Evolutionary conservation across 2,888 invertebrate species (phyloP).

Genomic region (Zhuqinia jingwanae): DNA sequence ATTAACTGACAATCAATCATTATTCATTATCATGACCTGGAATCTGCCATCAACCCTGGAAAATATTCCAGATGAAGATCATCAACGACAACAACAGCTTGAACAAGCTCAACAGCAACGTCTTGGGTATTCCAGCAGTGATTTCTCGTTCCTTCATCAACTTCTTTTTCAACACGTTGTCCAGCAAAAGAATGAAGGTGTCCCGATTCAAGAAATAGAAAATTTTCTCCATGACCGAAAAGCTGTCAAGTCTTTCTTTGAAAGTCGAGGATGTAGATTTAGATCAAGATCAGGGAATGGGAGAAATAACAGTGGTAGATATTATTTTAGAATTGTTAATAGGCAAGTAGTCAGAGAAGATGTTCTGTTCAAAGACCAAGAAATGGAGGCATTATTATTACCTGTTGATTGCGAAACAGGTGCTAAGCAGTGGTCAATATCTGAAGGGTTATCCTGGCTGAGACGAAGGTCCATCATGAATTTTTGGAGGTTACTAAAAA

Average conservation of each 20-base stretch:
- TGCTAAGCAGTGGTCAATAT: not conserved
- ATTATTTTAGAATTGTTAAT: constrained; percentile 14
- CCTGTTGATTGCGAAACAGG: too few relatives aligned
- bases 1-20: too few relatives aligned
- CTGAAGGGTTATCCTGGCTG: not conserved
- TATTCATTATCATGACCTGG: constrained; percentile 15
- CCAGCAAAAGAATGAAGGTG: constrained; percentile 32
- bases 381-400: too few relatives aligned
- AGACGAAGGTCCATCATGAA: not conserved
- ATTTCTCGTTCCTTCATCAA: constrained; percentile 18
- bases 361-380: too few relatives aligned
- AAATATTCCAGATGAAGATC: constrained; percentile 20
- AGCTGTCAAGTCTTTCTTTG: constrained; percentile 38
- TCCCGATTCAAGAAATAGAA: constrained; percentile 40
- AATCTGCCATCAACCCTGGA: constrained; percentile 11
- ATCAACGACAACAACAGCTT: not conserved
- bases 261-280: constrained; percentile 30
- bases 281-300: too few relatives aligned
- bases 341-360: not conserved
- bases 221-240: constrained; percentile 21
- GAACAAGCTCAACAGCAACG: constrained; percentile 20
- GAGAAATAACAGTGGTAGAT: too few relatives aligned
- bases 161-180: constrained; percentile 31
- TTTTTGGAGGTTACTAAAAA: constrained; percentile 6
- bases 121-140: not conserved